Evolutionary conservation across 2,113 vertebrate genomes (phyloP).

Genomic region (Urocynchramus pylzowi): DNA sequence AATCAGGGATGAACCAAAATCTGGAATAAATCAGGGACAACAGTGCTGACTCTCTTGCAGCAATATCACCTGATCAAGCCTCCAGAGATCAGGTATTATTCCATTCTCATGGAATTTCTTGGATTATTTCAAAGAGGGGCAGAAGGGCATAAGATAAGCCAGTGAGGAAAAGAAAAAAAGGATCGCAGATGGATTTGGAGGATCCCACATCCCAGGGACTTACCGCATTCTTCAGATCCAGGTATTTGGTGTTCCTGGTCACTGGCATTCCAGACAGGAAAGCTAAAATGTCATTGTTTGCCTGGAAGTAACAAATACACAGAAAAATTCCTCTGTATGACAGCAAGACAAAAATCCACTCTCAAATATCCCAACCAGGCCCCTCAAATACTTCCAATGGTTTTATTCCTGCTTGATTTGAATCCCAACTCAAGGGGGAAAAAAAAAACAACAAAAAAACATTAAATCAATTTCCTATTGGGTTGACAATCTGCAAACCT

Average conservation of each 20-base stretch:
- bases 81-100: background rate
- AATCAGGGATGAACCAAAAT: background rate
- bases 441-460: background rate
- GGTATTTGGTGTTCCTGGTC: conserved; percentile 94
- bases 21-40: background rate
- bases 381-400: background rate
- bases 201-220: conserved; percentile 11
- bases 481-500: background rate
- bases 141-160: background rate
- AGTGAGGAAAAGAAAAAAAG: background rate
- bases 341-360: background rate
- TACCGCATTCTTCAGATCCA: conserved; percentile 96
- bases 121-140: background rate
- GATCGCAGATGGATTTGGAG: background rate
- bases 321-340: background rate
- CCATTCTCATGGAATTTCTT: background rate
- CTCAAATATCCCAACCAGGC: background rate
- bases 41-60: background rate
- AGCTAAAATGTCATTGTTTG: conserved; percentile 96
- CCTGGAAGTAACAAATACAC: conserved; percentile 69
- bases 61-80: background rate
- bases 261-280: conserved; percentile 98
- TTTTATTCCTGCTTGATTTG: background rate
- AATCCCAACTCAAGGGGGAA: background rate
- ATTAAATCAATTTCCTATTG: background rate